Percentiles rank a stretch among this genome's conserved stretches.
phyloP scores from a whole-genome alignment of 1,140 invertebrate species.

The Chironomus tepperi region DNA sequence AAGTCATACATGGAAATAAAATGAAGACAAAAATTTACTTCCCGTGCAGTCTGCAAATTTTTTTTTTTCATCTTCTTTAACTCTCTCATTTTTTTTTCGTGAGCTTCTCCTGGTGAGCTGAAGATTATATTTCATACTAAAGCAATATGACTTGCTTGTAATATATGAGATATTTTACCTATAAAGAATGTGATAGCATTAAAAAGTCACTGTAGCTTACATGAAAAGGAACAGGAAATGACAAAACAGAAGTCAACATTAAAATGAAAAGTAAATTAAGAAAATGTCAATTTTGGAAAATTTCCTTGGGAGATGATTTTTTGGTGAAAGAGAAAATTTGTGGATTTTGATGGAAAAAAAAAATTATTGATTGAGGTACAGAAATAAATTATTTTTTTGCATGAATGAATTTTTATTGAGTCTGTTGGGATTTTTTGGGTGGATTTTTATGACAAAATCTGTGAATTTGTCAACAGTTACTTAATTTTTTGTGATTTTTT shows the following conservation, averaged over 20 bases:
- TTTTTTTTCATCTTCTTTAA: background rate
- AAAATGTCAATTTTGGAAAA: conserved; percentile 17
- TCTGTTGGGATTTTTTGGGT: too few relatives aligned
- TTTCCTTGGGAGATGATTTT: background rate
- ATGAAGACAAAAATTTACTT: background rate
- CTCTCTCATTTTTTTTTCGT: too few relatives aligned
- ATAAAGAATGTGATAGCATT: background rate
- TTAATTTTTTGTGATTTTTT: too few relatives aligned
- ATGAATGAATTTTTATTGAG: background rate
- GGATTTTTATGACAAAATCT: too few relatives aligned
- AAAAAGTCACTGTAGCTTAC: too few relatives aligned
- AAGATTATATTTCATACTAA: conserved; percentile 10
- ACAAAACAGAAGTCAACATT: background rate
- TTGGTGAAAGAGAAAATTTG: background rate
- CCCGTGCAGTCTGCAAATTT: background rate
- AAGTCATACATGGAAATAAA: background rate
- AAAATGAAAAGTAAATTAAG: conserved; percentile 19
- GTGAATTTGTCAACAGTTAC: too few relatives aligned
- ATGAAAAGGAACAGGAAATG: background rate
- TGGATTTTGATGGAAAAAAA: too few relatives aligned
- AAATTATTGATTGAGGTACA: conserved; percentile 7
- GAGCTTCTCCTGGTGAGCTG: background rate
- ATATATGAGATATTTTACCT: background rate
- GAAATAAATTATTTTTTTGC: background rate
- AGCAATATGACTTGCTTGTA: background rate